A percentile compares a stretch with the other conserved stretches of the same genome.
Evolutionary conservation across 1,140 invertebrate genomes (phyloP).

Genomic region (Cylas formicarius): DNA sequence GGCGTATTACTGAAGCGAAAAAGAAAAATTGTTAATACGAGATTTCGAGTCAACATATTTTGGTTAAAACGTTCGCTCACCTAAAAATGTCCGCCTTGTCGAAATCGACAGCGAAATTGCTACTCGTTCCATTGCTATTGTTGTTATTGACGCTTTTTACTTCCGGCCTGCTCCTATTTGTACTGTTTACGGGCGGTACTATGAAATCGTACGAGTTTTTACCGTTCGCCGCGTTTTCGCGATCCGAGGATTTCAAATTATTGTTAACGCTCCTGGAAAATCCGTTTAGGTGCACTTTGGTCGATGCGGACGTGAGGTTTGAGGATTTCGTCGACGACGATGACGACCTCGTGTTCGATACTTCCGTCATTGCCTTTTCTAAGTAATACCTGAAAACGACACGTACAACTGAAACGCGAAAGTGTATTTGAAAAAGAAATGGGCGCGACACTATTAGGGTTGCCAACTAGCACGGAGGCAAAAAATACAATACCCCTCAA

Average conservation of each 20-base stretch:
- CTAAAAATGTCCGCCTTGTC: slow-evolving; percentile 51
- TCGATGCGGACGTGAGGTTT: slow-evolving; percentile 4
- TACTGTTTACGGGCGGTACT: slow-evolving; percentile 25
- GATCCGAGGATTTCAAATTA: not conserved
- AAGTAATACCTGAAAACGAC: slow-evolving; percentile 54
- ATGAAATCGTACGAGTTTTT: slow-evolving; percentile 14
- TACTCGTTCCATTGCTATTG: slow-evolving; percentile 21
- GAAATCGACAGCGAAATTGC: slow-evolving; percentile 57
- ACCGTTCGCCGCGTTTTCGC: slow-evolving; percentile 4
- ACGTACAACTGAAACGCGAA: no score
- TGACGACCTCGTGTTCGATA: slow-evolving; percentile 17
- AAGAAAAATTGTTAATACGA: slow-evolving; percentile 3
- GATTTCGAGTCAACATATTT: not conserved
- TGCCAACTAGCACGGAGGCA: no score
- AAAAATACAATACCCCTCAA: no score
- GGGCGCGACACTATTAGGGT: no score
- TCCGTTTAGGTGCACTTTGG: slow-evolving; percentile 7
- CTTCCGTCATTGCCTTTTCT: slow-evolving; percentile 49
- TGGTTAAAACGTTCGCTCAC: slow-evolving; percentile 23
- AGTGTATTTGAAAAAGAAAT: no score
- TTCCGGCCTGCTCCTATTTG: slow-evolving; percentile 24
- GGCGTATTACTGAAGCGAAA: slow-evolving; percentile 12
- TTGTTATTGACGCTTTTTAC: slow-evolving; percentile 21
- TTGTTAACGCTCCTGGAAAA: not conserved
- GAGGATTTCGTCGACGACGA: slow-evolving; percentile 6